Evolutionary conservation across 2,888 invertebrate species (phyloP), one percentile per base, ranked within the genome.

Genomic region (Sesamia inferens): DNA sequence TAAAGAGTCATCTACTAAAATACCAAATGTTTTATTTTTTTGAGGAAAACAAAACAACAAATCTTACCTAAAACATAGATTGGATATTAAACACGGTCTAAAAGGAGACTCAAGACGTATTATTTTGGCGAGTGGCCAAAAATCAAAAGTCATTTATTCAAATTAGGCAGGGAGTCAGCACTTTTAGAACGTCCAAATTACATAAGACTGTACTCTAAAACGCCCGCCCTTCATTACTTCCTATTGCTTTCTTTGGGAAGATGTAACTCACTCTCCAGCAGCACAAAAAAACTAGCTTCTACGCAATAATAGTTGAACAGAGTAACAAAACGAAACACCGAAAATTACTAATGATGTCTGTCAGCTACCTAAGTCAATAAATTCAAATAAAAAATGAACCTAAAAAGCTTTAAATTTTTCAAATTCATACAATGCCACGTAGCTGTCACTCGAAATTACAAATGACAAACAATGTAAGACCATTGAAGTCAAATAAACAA

Each of bases 41-140:
- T 69, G 24, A 68, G 8, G 22, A 67, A 66, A 68, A 69, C 39
- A 31, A 47, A 19, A 68, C n/a, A 16, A 22, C 13, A 67, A 68
- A 51, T 39, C 22, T 39, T 48, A 68, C 13, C 67, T 66, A 39
- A 19, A 48, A 68, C 11, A 5, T 68, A 5, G 16, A 11, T 2
- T 63, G 16, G 7, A 22, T 62, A 16, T n/a, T n/a, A 42, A 16
- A 57, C 44, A 62, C 44, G 44, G 22, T 22, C 22, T 22, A 11
- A 22, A 63, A 22, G 22, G 22, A 11, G 16, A 22, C 42, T 19
- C 8, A 24, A 48, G 63, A 64, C 13, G 19, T 47, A 47, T 48
- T 19, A 48, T 24, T 19, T 64, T 64, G 48, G 48, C 24, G 19
- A 14, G 64, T 48, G 64, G 19, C 48, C 47, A 64, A 51, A 19